Evolutionary conservation across 2,797 vertebrate genomes (phyloP).

Genomic region (Pangasius krempfi): DNA sequence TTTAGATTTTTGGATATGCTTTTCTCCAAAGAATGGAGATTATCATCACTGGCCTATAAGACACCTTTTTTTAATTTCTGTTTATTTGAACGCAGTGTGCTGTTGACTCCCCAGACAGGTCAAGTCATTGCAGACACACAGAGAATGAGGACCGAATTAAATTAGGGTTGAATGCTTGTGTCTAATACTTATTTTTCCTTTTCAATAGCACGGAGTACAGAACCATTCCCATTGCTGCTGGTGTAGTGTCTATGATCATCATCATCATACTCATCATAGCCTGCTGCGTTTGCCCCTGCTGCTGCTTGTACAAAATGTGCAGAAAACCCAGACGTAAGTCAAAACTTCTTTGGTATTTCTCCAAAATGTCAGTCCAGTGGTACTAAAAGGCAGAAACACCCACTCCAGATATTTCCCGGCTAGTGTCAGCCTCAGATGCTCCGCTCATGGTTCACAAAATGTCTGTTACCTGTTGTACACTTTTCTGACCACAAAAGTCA

Average conservation of each 20-base stretch:
- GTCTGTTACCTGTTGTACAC: background rate
- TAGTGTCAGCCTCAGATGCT: background rate
- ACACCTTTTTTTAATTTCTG: background rate
- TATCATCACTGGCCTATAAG: background rate
- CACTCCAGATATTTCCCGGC: background rate
- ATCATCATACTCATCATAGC: constrained; percentile 75
- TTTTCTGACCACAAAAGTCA: background rate
- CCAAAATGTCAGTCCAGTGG: background rate
- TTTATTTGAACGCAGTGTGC: background rate
- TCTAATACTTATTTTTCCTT: background rate
- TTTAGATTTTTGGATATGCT: background rate
- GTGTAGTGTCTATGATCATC: constrained; percentile 62
- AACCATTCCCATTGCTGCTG: constrained; percentile 49
- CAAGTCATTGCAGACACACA: background rate
- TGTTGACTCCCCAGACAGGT: background rate
- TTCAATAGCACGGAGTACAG: background rate
- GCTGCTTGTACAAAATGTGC: constrained; percentile 90
- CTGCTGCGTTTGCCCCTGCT: constrained; percentile 91
- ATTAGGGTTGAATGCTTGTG: background rate
- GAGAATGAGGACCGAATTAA: background rate
- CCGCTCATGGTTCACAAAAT: background rate
- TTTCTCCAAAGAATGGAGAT: background rate
- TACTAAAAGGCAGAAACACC: background rate
- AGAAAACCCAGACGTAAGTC: constrained; percentile 82
- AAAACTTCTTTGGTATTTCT: background rate